Evolutionary conservation across 2,888 invertebrate genomes (phyloP).

Genomic region (Neoscelio sp.): DNA sequence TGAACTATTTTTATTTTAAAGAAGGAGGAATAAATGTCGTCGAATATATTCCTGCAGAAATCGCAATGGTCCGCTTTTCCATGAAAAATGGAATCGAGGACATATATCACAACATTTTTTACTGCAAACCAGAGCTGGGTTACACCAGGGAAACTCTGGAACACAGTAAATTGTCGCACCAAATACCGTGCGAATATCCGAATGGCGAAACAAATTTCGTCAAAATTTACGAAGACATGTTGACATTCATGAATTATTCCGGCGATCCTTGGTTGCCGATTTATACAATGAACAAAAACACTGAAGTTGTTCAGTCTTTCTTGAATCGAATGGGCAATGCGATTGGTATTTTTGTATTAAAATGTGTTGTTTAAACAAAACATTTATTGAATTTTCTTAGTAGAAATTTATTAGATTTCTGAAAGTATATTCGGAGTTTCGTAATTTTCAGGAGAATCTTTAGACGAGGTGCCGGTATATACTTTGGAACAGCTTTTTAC

Average conservation of each 20-base stretch:
- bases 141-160: conserved; percentile 82
- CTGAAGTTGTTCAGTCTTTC: conserved; percentile 64
- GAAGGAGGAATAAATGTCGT: conserved; percentile 53
- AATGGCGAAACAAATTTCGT: conserved; percentile 77
- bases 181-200: conserved; percentile 80
- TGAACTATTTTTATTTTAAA: conserved; percentile 79
- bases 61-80: conserved; percentile 83
- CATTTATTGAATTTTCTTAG: too few relatives aligned
- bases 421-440: too few relatives aligned
- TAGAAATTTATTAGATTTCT: too few relatives aligned
- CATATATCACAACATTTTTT: conserved; percentile 81
- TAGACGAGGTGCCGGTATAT: conserved; percentile 71
- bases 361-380: not conserved
- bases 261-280: conserved; percentile 79
- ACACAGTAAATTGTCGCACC: conserved; percentile 76
- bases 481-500: conserved; percentile 79
- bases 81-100: conserved; percentile 82
- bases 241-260: conserved; percentile 76
- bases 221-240: conserved; percentile 81
- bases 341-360: conserved; percentile 69
- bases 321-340: conserved; percentile 67
- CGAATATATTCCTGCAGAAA: conserved; percentile 84
- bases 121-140: conserved; percentile 82
- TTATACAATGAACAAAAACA: conserved; percentile 78
- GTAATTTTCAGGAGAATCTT: conserved; percentile 11